phyloP scores from a whole-genome alignment of 2,113 vertebrate species.

The Nannospalax galili region DNA sequence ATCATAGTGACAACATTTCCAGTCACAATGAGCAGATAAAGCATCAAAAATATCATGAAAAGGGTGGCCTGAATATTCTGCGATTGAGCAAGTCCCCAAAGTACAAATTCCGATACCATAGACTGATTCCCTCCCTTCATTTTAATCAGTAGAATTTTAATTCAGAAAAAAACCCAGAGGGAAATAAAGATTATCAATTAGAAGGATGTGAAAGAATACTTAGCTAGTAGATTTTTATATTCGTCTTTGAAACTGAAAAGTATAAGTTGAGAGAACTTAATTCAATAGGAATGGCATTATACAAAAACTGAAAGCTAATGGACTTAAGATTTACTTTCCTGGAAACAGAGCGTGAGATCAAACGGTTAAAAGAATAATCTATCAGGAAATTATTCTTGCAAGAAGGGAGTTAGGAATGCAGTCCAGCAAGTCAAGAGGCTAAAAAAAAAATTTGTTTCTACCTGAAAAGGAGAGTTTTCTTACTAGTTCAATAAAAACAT shows the following conservation, averaged over 20 bases:
- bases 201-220: neutral
- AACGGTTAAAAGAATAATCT: neutral
- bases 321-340: neutral
- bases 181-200: neutral
- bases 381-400: neutral
- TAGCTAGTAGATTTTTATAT: neutral
- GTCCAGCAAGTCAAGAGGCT: neutral
- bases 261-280: neutral
- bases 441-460: neutral
- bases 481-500: neutral
- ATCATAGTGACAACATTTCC: conserved; percentile 69
- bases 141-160: neutral
- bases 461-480: neutral
- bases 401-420: neutral
- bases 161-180: neutral
- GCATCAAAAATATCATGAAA: conserved; percentile 59
- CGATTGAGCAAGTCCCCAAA: conserved; percentile 65
- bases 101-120: conserved; percentile 62
- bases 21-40: conserved; percentile 67
- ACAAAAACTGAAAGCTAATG: neutral
- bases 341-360: neutral
- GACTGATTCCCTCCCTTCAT: conserved; percentile 71
- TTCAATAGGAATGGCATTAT: neutral
- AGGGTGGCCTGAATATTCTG: conserved; percentile 51
- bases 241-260: neutral